phyloP scores from a whole-genome alignment of 2,113 vertebrate genomes.

The Erinaceus europaeus region DNA sequence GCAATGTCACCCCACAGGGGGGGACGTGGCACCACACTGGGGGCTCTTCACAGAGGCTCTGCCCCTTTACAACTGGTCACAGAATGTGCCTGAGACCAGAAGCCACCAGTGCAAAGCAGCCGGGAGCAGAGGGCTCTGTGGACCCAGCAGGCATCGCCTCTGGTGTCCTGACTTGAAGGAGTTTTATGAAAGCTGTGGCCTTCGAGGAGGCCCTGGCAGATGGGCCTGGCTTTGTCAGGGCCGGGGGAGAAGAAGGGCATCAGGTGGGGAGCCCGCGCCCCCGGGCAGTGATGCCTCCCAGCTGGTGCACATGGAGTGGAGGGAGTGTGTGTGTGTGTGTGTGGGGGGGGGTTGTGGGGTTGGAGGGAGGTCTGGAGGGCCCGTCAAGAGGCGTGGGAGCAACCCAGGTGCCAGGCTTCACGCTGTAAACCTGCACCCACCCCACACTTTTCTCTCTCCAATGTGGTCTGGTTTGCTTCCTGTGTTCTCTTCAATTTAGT shows the following conservation, averaged over 20 bases:
- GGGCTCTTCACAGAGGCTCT: background rate
- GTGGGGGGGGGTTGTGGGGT: too few relatives aligned
- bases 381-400: too few relatives aligned
- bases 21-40: background rate
- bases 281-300: background rate
- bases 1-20: background rate
- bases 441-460: rapidly evolving
- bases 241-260: background rate
- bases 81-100: background rate
- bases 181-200: background rate
- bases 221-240: background rate
- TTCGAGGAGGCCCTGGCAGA: background rate
- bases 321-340: too few relatives aligned
- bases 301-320: background rate
- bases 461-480: background rate
- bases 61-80: background rate
- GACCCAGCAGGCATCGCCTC: too few relatives aligned
- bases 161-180: too few relatives aligned
- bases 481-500: background rate
- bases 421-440: background rate
- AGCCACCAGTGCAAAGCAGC: background rate
- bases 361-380: background rate
- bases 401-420: background rate
- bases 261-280: too few relatives aligned
- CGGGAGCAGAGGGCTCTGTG: background rate